These are phyloP conservation scores for Sclerurus mexicanus DNA, from an alignment of 2,113 vertebrate genomes.

Conservation along the genomic window DNA sequence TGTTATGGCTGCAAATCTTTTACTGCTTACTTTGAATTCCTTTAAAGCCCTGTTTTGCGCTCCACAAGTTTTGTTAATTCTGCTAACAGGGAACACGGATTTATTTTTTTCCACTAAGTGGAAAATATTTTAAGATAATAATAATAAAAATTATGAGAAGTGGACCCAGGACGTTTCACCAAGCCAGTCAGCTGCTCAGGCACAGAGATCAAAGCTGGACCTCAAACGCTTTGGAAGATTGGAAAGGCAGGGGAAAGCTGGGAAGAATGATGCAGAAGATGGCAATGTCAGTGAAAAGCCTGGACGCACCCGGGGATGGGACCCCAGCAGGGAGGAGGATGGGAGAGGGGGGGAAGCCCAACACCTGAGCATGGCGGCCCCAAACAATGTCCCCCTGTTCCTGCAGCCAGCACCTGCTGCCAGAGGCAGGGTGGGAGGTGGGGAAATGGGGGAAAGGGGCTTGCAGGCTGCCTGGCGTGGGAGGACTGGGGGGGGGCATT, in stretches of 20 bases:
- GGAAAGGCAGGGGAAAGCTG: background rate
- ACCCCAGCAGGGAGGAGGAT: background rate
- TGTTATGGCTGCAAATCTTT: constrained; percentile 62
- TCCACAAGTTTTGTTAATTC: background rate
- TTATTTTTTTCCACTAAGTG: background rate
- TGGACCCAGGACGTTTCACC: background rate
- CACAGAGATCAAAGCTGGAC: background rate
- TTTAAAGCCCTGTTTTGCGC: background rate
- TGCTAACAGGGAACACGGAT: background rate
- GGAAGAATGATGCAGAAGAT: background rate
- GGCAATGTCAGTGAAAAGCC: background rate
- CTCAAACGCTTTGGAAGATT: background rate
- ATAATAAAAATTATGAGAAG: background rate
- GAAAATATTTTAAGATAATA: constrained; percentile 27
- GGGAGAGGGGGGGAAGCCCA: background rate
- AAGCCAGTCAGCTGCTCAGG: background rate
- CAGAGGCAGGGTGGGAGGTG: background rate
- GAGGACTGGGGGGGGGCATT: fast-evolving
- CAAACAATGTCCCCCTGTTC: constrained; percentile 36
- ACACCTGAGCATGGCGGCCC: background rate
- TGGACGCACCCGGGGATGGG: background rate
- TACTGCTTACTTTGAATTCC: constrained; percentile 53
- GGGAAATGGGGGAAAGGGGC: background rate
- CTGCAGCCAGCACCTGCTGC: background rate
- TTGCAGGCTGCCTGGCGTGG: background rate